Conservation (phyloP, 2,888 invertebrate genomes). For the Acronicta alni region DNA sequence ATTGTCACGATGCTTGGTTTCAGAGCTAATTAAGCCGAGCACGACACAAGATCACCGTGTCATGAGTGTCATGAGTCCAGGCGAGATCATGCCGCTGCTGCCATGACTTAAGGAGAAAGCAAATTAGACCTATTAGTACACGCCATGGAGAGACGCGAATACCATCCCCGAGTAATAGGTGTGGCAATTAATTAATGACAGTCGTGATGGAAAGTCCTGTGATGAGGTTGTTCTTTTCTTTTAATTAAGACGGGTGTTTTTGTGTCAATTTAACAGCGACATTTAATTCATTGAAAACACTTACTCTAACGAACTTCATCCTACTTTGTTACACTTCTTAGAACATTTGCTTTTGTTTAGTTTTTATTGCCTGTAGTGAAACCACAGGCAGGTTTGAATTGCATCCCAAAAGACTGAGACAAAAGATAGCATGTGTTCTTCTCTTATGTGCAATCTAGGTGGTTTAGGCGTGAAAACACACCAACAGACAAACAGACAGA, state of each 20-base stretch:
- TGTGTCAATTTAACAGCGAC: neutral
- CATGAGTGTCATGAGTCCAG: constrained; percentile 60
- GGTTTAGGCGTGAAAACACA: no score
- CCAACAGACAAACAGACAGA: no score
- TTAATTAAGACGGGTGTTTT: constrained; percentile 17
- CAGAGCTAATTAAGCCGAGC: constrained; percentile 78
- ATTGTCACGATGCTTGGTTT: constrained; percentile 54
- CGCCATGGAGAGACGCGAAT: constrained; percentile 68
- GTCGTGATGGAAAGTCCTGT: constrained; percentile 46
- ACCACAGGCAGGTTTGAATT: no score
- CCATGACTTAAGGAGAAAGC: constrained; percentile 70
- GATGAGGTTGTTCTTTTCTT: constrained; percentile 28
- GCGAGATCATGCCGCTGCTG: constrained; percentile 66
- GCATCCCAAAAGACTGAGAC: no score
- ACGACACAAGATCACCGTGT: constrained; percentile 73
- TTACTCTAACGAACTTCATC: no score
- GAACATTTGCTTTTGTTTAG: no score
- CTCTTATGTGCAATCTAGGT: no score
- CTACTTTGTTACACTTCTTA: no score
- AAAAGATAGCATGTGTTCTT: no score
- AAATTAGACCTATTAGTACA: constrained; percentile 81
- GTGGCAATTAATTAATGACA: constrained; percentile 64
- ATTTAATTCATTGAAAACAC: no score
- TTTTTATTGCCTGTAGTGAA: no score
- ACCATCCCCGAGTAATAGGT: constrained; percentile 62